phyloP scores from a whole-genome alignment of 2,888 invertebrate genomes.

The Tanypteryx hageni region DNA sequence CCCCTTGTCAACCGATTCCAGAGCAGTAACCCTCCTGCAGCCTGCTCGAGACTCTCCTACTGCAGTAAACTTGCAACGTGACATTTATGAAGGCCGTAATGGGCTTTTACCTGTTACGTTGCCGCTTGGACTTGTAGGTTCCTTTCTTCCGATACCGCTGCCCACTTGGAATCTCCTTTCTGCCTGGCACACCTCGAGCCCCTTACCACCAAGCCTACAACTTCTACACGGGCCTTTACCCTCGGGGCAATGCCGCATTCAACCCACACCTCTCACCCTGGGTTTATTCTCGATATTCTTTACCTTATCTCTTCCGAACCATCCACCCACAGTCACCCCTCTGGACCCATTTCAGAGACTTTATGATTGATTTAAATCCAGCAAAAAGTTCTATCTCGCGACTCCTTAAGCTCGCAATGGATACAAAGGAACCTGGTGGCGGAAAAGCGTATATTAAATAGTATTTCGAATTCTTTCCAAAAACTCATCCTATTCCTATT shows the following conservation, averaged over 20 bases:
- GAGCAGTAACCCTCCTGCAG: conserved; percentile 49
- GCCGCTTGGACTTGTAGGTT: conserved; percentile 50
- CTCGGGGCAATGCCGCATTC: neutral
- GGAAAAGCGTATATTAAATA: too few species aligned
- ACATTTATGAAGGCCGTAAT: conserved; percentile 65
- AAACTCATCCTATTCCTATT: too few species aligned
- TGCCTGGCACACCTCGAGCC: neutral
- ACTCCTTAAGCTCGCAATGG: too few species aligned
- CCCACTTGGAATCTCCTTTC: conserved; percentile 16
- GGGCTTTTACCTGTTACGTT: conserved; percentile 65
- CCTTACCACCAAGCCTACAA: neutral
- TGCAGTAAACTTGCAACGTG: conserved; percentile 64
- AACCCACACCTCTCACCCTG: neutral
- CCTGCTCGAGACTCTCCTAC: neutral
- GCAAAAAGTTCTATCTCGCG: neutral
- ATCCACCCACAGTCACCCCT: neutral
- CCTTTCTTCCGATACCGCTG: conserved; percentile 41
- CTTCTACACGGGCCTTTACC: conserved; percentile 22
- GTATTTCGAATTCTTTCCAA: too few species aligned
- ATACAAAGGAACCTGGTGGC: too few species aligned
- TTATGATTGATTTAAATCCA: conserved; percentile 7
- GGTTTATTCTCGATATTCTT: neutral
- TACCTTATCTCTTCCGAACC: neutral
- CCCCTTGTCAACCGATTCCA: conserved; percentile 54
- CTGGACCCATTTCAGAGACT: neutral